A percentile compares a stretch with the other conserved stretches of the same genome.
These are phyloP conservation scores for Galerucella pusilla DNA, from an alignment of 2,888 invertebrate species.

Conservation along the genomic window DNA sequence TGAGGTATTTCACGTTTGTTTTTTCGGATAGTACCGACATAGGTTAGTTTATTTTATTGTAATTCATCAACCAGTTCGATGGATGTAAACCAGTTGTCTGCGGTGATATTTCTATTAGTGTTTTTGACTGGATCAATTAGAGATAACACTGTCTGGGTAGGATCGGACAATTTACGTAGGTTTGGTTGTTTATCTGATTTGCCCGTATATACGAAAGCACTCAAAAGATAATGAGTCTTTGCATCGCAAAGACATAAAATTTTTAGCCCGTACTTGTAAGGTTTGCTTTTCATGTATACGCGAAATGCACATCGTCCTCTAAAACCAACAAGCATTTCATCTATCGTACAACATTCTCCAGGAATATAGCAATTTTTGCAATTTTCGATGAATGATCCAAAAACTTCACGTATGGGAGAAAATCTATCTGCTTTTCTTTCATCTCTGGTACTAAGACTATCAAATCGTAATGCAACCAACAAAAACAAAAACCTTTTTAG, in stretches of 20 bases:
- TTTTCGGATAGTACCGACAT: slow-evolving; percentile 4
- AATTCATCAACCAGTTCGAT: neutral
- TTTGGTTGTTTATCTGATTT: neutral
- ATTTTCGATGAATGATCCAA: slow-evolving; percentile 2
- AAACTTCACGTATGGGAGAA: neutral
- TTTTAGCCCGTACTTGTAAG: slow-evolving; percentile 3
- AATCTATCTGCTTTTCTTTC: neutral
- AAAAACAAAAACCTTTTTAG: neutral
- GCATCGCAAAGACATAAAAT: neutral
- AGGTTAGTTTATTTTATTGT: slow-evolving; percentile 3
- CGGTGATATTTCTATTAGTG: neutral
- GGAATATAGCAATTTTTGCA: slow-evolving; percentile 6
- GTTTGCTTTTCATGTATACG: slow-evolving; percentile 12
- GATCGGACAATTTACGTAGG: neutral
- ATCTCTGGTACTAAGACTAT: neutral
- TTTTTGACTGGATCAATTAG: neutral
- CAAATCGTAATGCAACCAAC: slow-evolving; percentile 1
- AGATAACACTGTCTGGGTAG: neutral
- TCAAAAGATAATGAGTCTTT: neutral
- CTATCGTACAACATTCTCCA: neutral
- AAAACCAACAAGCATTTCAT: slow-evolving; percentile 17
- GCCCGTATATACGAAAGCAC: neutral
- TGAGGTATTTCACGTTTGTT: neutral
- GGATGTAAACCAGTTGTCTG: too few relatives aligned
- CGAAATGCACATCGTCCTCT: slow-evolving; percentile 1